Percentiles rank a stretch among this genome's conserved stretches.
phyloP scores from a whole-genome alignment of 2,797 vertebrate genomes.

The Prionace glauca region DNA sequence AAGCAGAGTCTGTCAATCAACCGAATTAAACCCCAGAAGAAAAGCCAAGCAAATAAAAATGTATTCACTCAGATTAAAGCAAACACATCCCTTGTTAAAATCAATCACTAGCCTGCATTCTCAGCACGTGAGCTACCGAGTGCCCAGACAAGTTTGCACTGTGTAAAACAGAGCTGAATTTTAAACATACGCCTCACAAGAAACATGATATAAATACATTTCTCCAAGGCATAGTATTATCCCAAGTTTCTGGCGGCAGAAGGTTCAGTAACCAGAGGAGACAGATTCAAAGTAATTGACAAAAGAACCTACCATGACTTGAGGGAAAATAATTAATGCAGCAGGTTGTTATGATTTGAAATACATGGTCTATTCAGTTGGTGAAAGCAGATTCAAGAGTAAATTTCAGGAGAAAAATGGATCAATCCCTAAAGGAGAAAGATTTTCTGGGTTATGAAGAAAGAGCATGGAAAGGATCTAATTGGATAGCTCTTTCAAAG shows the following conservation, averaged over 20 bases:
- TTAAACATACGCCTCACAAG: too few species aligned
- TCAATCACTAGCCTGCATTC: too few species aligned
- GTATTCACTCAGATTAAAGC: too few species aligned
- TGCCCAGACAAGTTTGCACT: too few species aligned
- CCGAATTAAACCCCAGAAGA: too few species aligned
- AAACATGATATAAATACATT: too few species aligned
- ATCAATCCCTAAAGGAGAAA: not conserved
- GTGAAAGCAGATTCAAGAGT: not conserved
- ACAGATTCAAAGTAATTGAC: not conserved
- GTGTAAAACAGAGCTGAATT: too few species aligned
- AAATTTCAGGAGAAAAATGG: not conserved
- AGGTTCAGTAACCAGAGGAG: not conserved
- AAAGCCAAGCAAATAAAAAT: too few species aligned
- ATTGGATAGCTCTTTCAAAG: not conserved
- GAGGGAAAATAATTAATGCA: not conserved
- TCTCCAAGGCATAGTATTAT: too few species aligned
- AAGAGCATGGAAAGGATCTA: not conserved
- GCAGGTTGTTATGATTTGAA: not conserved
- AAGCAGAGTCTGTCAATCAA: too few species aligned
- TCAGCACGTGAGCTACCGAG: too few species aligned
- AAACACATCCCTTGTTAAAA: too few species aligned
- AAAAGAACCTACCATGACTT: not conserved
- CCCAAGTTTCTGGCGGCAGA: not conserved
- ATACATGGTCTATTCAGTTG: not conserved
- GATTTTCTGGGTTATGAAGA: not conserved